Evolutionary conservation across 2,888 invertebrate genomes (phyloP).

Genomic region (Amiota mariae): DNA sequence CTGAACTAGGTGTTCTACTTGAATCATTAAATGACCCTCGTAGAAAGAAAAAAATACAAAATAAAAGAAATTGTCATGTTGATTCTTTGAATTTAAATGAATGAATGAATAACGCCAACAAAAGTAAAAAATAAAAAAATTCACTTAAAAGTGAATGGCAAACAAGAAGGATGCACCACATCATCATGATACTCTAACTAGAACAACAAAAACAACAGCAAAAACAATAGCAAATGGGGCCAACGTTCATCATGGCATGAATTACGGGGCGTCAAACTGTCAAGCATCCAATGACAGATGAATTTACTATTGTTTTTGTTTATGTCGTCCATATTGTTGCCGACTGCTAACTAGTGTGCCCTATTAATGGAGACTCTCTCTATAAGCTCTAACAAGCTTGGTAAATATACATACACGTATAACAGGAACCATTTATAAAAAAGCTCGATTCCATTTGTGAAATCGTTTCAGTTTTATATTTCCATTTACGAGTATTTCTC

Average conservation of each 20-base stretch:
- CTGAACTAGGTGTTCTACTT: too few species aligned
- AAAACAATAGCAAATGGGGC: slow-evolving; percentile 27
- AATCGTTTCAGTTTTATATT: too few species aligned
- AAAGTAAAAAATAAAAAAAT: neutral
- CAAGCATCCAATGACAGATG: slow-evolving; percentile 61
- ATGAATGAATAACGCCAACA: neutral
- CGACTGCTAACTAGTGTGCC: slow-evolving; percentile 5
- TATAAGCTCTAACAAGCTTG: too few species aligned
- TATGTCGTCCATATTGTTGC: slow-evolving; percentile 38
- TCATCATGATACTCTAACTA: too few species aligned
- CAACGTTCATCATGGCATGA: slow-evolving; percentile 64
- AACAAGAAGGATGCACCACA: too few species aligned
- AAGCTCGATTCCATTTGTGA: too few species aligned
- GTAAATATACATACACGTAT: too few species aligned
- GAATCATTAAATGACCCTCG: neutral
- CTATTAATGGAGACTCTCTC: too few species aligned
- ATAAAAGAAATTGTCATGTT: slow-evolving; percentile 19
- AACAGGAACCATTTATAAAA: too few species aligned
- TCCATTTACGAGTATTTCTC: too few species aligned
- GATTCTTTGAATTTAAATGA: slow-evolving; percentile 12
- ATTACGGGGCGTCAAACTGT: slow-evolving; percentile 68
- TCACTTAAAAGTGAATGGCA: neutral
- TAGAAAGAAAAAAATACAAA: neutral
- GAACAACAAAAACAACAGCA: neutral
- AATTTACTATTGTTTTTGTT: slow-evolving; percentile 46